These are phyloP conservation scores for Festucalex cinctus DNA, from an alignment of 2,113 vertebrate genomes.

Conservation along the genomic window DNA sequence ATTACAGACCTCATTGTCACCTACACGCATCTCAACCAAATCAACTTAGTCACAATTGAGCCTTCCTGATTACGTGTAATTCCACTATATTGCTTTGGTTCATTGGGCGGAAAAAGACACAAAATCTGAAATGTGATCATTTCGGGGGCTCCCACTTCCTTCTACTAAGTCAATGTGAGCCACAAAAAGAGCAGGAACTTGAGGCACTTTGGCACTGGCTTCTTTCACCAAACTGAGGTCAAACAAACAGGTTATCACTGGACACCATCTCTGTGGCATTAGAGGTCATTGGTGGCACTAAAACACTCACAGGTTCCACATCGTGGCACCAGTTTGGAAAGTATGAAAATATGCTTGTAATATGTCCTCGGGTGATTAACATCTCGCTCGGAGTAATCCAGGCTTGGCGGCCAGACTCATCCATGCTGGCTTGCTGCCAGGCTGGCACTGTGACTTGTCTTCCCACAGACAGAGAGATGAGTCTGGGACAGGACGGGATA, in stretches of 20 bases:
- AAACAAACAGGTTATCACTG: constrained; percentile 30
- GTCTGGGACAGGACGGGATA: constrained; percentile 59
- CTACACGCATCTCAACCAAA: constrained; percentile 64
- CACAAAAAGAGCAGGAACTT: constrained; percentile 58
- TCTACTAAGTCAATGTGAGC: constrained; percentile 44
- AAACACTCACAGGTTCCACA: constrained; percentile 5
- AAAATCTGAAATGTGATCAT: constrained; percentile 68
- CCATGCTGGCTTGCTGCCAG: constrained; percentile 58
- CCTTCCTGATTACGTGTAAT: constrained; percentile 69
- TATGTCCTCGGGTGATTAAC: constrained; percentile 53
- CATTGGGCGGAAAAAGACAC: constrained; percentile 66
- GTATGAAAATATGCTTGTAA: constrained; percentile 42
- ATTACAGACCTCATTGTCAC: constrained; percentile 50
- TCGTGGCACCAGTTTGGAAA: constrained; percentile 25
- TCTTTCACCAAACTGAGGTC: constrained; percentile 67
- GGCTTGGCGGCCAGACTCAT: constrained; percentile 54
- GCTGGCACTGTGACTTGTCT: constrained; percentile 61
- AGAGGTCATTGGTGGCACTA: neutral
- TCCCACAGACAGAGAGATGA: constrained; percentile 67
- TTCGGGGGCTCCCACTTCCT: constrained; percentile 67
- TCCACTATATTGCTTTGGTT: constrained; percentile 77
- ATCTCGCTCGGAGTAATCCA: constrained; percentile 61
- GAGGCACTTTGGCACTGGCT: constrained; percentile 58
- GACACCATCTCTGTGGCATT: constrained; percentile 29
- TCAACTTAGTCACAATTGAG: constrained; percentile 71